Evolutionary conservation across 2,113 vertebrate genomes (phyloP), one percentile per base, ranked within the genome.

Genomic region (Callorhinus ursinus): DNA sequence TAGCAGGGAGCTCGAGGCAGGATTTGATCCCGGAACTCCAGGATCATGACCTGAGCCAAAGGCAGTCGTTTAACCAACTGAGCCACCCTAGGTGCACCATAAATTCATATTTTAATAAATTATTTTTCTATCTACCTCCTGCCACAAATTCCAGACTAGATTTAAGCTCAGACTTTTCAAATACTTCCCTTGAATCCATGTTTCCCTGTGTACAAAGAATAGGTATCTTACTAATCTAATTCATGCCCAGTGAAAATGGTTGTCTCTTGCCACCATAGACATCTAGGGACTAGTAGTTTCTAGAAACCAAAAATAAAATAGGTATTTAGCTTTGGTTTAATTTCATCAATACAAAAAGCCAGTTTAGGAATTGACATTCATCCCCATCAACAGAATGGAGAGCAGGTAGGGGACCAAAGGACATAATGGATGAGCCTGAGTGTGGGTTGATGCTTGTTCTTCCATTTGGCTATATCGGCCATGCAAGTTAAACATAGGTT

Each of bases 401-500:
- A 1, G 46, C 14, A 5, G 2, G 1, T 5, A 31, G 10, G 36
- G 39, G 14, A n/a, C n/a, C 7, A 9, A 31, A 42, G 26, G 39
- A 28, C 10, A 5, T 49, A 21, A 24, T 9, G 6, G 4, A 11
- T 16, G 57, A 76, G 8, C 4, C 1, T 49, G n/a, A 42, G 71
- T 14, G 28, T 51, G 4, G 22, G 4, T 13, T 24, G 39, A 16
- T 49, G 28, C 26, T 6, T 57, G 46, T 65, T 14, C 63, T 55
- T 55, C 46, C 55, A 15, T 24, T 49, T 36, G 33, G 55, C 46
- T 18, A 28, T 18, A 18, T 14, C 8, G 46, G 12, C 18, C 80
- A 13, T 6, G 22, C n/a, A 55, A 46, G 90, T n/a, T 28, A 36
- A 84, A 63, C 1, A 2, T 3, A 65, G 65, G 12, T 15, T 28